These are phyloP conservation scores for Petaurus breviceps DNA, from an alignment of 2,113 vertebrate species.

Conservation along the genomic window DNA sequence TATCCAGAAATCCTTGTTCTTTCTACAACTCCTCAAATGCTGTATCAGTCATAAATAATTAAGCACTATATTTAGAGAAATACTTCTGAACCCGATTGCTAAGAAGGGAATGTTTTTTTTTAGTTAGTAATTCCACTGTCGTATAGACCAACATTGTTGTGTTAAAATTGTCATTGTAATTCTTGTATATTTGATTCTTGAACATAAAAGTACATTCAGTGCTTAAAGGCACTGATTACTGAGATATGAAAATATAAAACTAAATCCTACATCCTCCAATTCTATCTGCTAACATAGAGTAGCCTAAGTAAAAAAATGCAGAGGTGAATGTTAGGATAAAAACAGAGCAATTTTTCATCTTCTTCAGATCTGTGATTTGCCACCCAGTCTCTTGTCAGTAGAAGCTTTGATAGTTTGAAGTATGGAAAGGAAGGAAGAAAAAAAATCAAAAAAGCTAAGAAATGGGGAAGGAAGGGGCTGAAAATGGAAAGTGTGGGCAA, in stretches of 20 bases:
- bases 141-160: slow-evolving; percentile 37
- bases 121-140: slow-evolving; percentile 31
- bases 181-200: slow-evolving; percentile 38
- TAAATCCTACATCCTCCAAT: slow-evolving; percentile 6
- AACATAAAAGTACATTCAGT: slow-evolving; percentile 20
- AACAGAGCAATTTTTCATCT: not conserved
- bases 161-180: slow-evolving; percentile 44
- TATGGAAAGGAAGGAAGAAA: not conserved
- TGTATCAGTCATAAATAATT: not conserved
- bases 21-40: not conserved
- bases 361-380: not conserved
- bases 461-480: not conserved
- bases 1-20: slow-evolving; percentile 20
- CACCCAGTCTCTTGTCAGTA: not conserved
- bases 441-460: not conserved
- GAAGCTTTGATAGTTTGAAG: not conserved
- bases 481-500: not conserved
- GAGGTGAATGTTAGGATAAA: not conserved
- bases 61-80: slow-evolving; percentile 41
- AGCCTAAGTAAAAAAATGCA: not conserved
- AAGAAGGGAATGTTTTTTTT: slow-evolving; percentile 34
- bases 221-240: slow-evolving; percentile 22
- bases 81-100: slow-evolving; percentile 23
- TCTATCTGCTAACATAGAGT: not conserved
- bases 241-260: slow-evolving; percentile 46